These are phyloP conservation scores for Falco concolor DNA, from an alignment of 2,797 vertebrate species.

Conservation along the genomic window DNA sequence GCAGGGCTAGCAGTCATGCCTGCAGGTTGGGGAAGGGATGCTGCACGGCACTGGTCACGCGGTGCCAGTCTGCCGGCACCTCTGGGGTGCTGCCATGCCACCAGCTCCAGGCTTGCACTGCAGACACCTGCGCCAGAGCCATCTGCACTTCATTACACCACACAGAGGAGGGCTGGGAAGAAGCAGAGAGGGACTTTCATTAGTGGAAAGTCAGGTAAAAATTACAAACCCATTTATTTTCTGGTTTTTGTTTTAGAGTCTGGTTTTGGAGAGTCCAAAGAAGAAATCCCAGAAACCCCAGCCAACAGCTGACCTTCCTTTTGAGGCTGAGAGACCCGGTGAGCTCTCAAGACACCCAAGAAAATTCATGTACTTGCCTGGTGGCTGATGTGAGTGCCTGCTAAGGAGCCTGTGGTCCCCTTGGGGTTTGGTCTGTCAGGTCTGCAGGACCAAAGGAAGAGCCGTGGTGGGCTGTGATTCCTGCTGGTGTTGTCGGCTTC, in stretches of 20 bases:
- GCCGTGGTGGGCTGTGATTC: neutral
- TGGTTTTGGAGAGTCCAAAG: neutral
- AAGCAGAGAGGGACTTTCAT: neutral
- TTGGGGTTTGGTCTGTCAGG: neutral
- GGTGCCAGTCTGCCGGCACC: rapidly evolving
- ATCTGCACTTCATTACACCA: rapidly evolving
- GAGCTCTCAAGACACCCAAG: neutral
- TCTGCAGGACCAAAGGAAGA: neutral
- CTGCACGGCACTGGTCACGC: rapidly evolving
- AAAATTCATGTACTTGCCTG: rapidly evolving
- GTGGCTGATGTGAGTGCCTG: rapidly evolving
- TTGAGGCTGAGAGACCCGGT: rapidly evolving
- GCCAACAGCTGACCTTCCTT: neutral
- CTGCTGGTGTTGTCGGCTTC: neutral
- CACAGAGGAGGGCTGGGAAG: neutral
- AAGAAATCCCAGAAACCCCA: neutral
- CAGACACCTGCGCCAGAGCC: neutral
- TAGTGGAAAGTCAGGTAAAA: neutral
- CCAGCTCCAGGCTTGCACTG: neutral
- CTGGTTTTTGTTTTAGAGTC: neutral
- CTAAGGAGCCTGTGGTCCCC: neutral
- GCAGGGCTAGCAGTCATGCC: neutral
- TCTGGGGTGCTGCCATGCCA: rapidly evolving
- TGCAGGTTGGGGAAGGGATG: neutral
- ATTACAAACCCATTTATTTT: neutral